Percentiles rank a stretch among this genome's conserved stretches.
Evolutionary conservation across 2,113 vertebrate genomes (phyloP).

Genomic region (Hyperopisus bebe): DNA sequence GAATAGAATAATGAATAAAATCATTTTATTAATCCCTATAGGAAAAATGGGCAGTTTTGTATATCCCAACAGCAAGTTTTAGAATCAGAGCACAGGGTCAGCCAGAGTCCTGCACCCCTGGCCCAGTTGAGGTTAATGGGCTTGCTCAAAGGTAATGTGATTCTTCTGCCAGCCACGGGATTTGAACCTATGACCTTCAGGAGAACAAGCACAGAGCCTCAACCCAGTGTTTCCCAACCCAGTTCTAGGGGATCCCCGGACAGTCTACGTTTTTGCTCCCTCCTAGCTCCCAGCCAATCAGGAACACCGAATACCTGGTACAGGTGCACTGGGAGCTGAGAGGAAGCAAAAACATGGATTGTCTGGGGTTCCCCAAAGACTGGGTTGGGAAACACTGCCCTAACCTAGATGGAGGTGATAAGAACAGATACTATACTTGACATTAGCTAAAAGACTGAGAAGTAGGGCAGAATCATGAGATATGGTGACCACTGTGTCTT

Average conservation of each 20-base stretch:
- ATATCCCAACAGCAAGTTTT: neutral
- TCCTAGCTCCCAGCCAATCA: too few relatives aligned
- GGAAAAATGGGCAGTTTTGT: neutral
- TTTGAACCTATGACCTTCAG: neutral
- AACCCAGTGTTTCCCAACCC: neutral
- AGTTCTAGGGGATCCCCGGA: too few relatives aligned
- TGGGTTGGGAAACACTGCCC: too few relatives aligned
- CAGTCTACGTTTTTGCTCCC: too few relatives aligned
- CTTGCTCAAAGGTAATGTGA: neutral
- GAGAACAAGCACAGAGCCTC: neutral
- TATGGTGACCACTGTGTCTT: neutral
- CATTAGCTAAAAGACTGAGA: neutral
- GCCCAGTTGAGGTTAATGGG: neutral
- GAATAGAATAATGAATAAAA: neutral
- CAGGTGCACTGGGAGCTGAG: too few relatives aligned
- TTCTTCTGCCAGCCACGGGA: neutral
- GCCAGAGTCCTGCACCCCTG: neutral
- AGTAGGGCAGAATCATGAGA: neutral
- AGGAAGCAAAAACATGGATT: too few relatives aligned
- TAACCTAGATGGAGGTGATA: neutral
- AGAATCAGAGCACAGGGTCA: neutral
- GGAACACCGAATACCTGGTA: too few relatives aligned
- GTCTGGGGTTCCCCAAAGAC: too few relatives aligned
- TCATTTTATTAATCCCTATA: neutral
- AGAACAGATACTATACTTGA: neutral